Evolutionary conservation across 2,888 invertebrate species (phyloP).

Genomic region (Eilema griseolum): DNA sequence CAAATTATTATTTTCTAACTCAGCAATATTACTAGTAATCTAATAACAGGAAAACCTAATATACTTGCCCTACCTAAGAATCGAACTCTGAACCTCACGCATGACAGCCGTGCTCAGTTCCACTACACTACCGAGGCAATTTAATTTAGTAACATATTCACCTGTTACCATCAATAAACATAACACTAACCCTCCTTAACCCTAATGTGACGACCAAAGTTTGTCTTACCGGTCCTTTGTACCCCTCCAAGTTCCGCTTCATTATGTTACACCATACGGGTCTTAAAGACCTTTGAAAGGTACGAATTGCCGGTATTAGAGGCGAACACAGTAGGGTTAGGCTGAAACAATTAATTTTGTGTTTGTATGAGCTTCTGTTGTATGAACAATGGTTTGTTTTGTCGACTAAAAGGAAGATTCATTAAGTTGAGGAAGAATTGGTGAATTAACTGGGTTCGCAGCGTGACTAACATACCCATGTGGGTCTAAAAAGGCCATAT

Average conservation of each 20-base stretch:
- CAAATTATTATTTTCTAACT: no score
- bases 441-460: neutral
- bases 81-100: neutral
- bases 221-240: slow-evolving; percentile 11
- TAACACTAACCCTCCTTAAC: neutral
- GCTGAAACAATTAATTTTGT: slow-evolving; percentile 4
- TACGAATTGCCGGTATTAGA: slow-evolving; percentile 5
- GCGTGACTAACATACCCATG: no score
- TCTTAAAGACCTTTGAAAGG: slow-evolving; percentile 8
- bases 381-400: neutral
- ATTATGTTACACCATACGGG: slow-evolving; percentile 2
- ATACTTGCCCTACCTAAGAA: neutral
- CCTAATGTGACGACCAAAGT: slow-evolving; percentile 17
- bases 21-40: neutral
- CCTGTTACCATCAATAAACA: neutral
- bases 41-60: neutral
- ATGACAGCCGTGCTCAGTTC: neutral
- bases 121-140: neutral
- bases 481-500: no score
- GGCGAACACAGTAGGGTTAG: neutral
- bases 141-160: slow-evolving; percentile 3
- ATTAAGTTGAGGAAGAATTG: neutral
- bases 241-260: neutral
- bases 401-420: neutral
- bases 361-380: neutral